Base-by-base conservation (phyloP, 2,888 invertebrate genomes). In the Thereva unica region DNA sequence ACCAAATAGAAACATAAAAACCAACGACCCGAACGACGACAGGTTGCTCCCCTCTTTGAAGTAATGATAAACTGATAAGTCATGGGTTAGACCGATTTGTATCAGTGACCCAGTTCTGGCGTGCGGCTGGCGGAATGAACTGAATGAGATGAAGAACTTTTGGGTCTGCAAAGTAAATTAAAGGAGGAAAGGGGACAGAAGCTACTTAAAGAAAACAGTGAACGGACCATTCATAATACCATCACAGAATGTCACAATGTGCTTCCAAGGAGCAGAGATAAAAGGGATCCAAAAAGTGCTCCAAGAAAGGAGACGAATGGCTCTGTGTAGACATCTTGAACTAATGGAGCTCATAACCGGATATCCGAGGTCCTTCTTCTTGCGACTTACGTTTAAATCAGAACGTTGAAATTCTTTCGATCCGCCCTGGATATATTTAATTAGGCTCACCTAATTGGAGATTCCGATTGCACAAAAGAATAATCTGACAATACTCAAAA, bases 1-100 rank as follows among this genome's bases (percentile, higher is more conserved):
- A 12, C 45, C 49, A 59, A 59, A 59, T 59, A 49, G 59, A 59
- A 59, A 59, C 59, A 59, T 59, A 59, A 59, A 59, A 59, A 59
- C 47, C 47, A 59, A 59, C 59, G 59, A 49, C 37, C 59, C 47
- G 7, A 59, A 12, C 59, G 59, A 59, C 59, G 59, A 47, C 59
- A 59, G 59, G 59, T 59, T 59, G 37, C n/a, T 47, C 59, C 49
- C 47, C 49, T 59, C 49, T 59, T 37, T 59, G 40, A 38, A 49
- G 38, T 49, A 47, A 47, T 59, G 59, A 59, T 59, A 59, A 49
- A 59, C 59, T 59, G 59, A 59, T 59, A 59, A 59, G 59, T 59
- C 59, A 59, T 41, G 59, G 47, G 59, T 38, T 47, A 44, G 56
- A 59, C 59, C 49, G 40, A 59, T 47, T 59, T 59, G 47, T 59